Percentiles rank a stretch among this genome's conserved stretches.
Evolutionary conservation across 1,140 invertebrate genomes (phyloP).

Genomic region (Cyclina sinensis): DNA sequence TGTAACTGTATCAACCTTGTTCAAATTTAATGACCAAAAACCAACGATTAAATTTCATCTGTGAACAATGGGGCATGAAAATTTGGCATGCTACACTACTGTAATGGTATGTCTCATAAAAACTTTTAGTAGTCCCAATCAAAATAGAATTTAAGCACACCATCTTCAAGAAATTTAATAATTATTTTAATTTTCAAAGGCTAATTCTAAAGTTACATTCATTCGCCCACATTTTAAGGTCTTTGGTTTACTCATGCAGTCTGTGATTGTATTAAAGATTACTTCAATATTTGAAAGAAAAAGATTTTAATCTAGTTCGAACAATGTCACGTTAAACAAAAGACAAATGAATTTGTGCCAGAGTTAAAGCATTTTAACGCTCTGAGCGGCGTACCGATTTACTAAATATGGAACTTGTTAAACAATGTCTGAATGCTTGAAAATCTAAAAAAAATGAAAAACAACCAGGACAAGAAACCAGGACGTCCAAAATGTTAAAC

Average conservation of each 20-base stretch:
- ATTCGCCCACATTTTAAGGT: neutral
- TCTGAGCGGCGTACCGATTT: neutral
- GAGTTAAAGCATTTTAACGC: neutral
- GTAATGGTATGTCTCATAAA: neutral
- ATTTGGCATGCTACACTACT: neutral
- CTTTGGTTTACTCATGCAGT: neutral
- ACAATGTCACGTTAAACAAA: slow-evolving; percentile 40
- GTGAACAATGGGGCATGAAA: slow-evolving; percentile 44
- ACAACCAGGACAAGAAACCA: too few relatives aligned
- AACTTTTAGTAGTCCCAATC: slow-evolving; percentile 9
- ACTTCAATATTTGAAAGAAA: neutral
- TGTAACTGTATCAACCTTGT: slow-evolving; percentile 32
- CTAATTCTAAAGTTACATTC: neutral
- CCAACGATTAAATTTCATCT: slow-evolving; percentile 14
- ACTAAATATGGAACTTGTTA: too few relatives aligned
- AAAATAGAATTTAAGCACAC: neutral
- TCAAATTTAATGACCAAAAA: slow-evolving; percentile 42
- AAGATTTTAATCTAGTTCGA: slow-evolving; percentile 31
- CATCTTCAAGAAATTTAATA: neutral
- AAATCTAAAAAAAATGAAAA: too few relatives aligned
- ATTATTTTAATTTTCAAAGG: neutral
- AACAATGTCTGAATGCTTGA: too few relatives aligned
- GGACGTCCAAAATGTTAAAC: too few relatives aligned
- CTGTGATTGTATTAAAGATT: slow-evolving; percentile 4
- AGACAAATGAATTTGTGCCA: neutral